Conservation (phyloP, 2,113 vertebrate species). For the Indicator maculatus region DNA sequence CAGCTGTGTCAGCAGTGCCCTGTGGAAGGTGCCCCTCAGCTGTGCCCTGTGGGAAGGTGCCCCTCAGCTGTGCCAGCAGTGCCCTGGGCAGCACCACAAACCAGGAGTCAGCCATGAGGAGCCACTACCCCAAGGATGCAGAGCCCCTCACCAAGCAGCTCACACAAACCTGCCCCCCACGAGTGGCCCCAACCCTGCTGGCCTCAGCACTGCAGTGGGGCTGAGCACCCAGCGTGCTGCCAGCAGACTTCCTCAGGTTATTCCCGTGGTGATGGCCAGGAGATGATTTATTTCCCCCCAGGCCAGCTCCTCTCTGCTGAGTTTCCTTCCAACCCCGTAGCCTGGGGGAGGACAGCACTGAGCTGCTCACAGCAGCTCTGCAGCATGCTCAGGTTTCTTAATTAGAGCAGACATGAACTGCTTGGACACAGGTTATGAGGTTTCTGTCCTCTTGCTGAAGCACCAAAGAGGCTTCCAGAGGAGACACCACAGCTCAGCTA, state of each 20-base stretch:
- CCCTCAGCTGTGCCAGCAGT: background rate
- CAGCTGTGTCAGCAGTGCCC: too few relatives aligned
- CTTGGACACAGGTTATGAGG: background rate
- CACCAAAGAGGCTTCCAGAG: background rate
- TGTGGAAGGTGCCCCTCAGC: background rate
- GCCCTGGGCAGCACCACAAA: accelerated
- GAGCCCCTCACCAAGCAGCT: background rate
- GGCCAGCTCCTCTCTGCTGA: background rate
- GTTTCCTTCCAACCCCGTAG: background rate
- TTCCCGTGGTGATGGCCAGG: background rate
- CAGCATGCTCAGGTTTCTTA: background rate
- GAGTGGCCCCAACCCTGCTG: accelerated
- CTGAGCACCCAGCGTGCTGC: background rate
- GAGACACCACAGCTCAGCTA: background rate
- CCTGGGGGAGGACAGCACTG: background rate
- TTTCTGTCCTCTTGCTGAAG: background rate
- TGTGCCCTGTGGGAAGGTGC: background rate
- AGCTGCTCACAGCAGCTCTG: background rate
- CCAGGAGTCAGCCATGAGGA: background rate
- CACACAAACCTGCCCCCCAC: accelerated
- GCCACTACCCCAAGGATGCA: background rate
- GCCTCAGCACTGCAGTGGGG: accelerated
- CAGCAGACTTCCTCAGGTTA: background rate
- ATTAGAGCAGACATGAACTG: background rate
- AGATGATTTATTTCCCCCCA: background rate